Evolutionary conservation across 1,140 invertebrate species (phyloP), one percentile per base, ranked within the genome.

Genomic region (Polyergus mexicanus): DNA sequence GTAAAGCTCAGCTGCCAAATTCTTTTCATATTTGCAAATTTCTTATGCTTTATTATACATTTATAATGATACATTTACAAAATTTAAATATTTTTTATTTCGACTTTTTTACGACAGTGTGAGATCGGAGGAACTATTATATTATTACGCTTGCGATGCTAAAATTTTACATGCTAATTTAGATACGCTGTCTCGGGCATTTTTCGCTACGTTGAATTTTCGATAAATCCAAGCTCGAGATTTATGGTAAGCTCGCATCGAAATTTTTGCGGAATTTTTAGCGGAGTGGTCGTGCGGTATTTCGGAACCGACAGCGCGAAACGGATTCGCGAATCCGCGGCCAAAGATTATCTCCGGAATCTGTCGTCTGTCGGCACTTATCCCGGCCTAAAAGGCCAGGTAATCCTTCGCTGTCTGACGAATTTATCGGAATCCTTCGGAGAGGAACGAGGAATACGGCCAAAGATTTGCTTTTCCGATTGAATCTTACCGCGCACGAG

Each of bases 401-500:
- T 91, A 91, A 91, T 91, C 89, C 89, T 81, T 90, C 81, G 89
- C 88, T 88, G 87, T 88, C 91, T 89, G 88, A 89, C 89, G 85
- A 94, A 93, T 93, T 93, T 94, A 93, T 94, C 91, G 92, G 84
- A 88, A 90, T 87, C 85, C 54, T 78, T 78, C 74, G 85, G 81
- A 84, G 65, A 84, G 84, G 75, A 85, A 85, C 10, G 72, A 71
- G 85, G 84, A 77, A 88, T 41, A 87, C 47, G 47, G 4, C 87
- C 87, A 90, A 94, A 95, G 94, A 94, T 95, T 94, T 95, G 93
- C 94, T 94, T 94, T 94, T 93, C 92, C 92, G 94, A 95, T 95
- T 94, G 93, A 94, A 92, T 92, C 63, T 91, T 87, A 87, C 76
- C 85, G 72, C 77, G 86, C 71, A 71, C 86, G 47, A 22, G 60